Conservation (phyloP, 2,113 vertebrate species). For the Siphamia tubifer region DNA sequence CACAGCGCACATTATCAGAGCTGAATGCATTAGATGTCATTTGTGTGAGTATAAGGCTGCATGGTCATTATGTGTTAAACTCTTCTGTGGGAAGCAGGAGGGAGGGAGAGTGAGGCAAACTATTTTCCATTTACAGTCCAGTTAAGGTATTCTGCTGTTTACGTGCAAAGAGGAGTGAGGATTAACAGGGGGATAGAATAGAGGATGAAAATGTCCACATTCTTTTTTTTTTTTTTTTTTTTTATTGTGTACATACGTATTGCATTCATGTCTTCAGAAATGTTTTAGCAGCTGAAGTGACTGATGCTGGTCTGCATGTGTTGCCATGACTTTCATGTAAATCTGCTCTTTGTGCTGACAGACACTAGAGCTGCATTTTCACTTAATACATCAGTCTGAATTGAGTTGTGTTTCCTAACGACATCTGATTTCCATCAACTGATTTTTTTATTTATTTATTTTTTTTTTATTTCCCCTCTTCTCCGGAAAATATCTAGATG, state of each 20-base stretch:
- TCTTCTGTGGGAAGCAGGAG: constrained; percentile 60
- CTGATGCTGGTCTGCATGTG: not conserved
- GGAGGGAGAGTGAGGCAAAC: constrained; percentile 30
- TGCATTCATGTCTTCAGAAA: not conserved
- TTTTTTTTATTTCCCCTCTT: not conserved
- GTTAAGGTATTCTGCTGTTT: constrained; percentile 20
- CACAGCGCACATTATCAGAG: constrained; percentile 72
- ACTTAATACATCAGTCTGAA: not conserved
- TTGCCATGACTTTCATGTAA: not conserved
- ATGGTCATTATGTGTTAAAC: constrained; percentile 77
- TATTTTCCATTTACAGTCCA: constrained; percentile 26
- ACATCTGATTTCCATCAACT: constrained; percentile 1
- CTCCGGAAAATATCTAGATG: not conserved
- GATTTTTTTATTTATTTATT: too few relatives aligned
- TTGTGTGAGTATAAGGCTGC: constrained; percentile 63
- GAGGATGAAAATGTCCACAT: constrained; percentile 27
- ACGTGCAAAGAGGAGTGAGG: constrained; percentile 31
- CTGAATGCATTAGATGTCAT: constrained; percentile 78
- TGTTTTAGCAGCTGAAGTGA: constrained; percentile 8
- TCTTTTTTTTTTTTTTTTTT: constrained; percentile 24
- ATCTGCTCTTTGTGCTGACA: constrained; percentile 11
- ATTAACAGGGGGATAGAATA: constrained; percentile 42
- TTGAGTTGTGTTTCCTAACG: not conserved
- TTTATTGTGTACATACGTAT: not conserved
- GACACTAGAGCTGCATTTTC: not conserved